A percentile compares a stretch with the other conserved stretches of the same genome.
These are phyloP conservation scores for Equus quagga DNA, from an alignment of 2,113 vertebrate genomes.

Conservation along the genomic window DNA sequence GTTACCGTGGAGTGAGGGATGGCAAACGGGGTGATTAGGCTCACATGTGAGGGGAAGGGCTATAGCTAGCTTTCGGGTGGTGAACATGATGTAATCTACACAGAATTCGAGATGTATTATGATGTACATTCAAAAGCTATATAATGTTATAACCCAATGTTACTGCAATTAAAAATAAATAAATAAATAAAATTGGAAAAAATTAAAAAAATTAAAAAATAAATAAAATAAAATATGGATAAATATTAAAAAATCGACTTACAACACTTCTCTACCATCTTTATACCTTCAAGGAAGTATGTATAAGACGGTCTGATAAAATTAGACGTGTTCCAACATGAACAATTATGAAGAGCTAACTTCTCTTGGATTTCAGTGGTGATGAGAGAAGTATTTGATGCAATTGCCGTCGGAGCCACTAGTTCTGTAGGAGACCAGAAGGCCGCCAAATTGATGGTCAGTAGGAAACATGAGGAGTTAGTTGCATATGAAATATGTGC, in stretches of 20 bases:
- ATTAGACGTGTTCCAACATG: not conserved
- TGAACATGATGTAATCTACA: no score
- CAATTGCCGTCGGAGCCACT: fast-evolving
- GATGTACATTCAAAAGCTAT: no score
- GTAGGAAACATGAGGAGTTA: not conserved
- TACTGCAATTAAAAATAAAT: no score
- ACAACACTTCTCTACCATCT: not conserved
- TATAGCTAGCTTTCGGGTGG: no score
- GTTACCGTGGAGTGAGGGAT: no score
- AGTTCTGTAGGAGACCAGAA: not conserved
- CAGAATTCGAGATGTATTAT: no score
- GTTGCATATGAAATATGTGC: not conserved
- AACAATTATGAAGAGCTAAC: not conserved
- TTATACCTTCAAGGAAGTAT: not conserved
- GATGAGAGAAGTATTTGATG: not conserved
- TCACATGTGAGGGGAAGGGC: no score
- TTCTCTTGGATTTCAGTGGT: not conserved
- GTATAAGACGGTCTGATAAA: not conserved
- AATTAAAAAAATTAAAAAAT: no score
- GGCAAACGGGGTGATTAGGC: no score
- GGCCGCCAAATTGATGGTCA: not conserved
- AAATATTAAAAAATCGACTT: not conserved
- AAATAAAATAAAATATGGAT: not conserved
- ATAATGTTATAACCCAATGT: no score
- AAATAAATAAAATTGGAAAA: no score